Conservation (phyloP, 2,113 vertebrate genomes). For the Sphyrna mokarran region DNA sequence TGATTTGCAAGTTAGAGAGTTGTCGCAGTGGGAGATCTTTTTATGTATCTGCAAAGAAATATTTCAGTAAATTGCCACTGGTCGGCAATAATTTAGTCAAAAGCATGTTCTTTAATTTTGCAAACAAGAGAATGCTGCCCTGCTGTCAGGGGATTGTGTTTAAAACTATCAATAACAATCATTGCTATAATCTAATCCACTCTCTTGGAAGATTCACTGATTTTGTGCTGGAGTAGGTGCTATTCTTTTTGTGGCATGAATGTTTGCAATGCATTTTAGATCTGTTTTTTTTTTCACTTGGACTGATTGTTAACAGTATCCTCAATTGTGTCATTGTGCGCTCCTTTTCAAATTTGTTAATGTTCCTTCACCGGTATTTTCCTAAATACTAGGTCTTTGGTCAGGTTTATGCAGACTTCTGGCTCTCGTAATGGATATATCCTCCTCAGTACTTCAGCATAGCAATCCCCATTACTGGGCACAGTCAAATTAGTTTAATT, state of each 20-base stretch:
- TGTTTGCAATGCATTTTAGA: not conserved
- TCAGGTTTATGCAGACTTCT: not conserved
- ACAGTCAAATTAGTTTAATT: not conserved
- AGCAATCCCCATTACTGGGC: not conserved
- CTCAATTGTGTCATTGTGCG: not conserved
- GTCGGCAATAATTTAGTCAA: not conserved
- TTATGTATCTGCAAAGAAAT: not conserved
- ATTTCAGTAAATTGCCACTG: not conserved
- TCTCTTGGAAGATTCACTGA: not conserved
- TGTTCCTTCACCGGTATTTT: not conserved
- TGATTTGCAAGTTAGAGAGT: not conserved
- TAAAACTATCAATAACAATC: not conserved
- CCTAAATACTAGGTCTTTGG: not conserved
- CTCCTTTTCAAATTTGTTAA: not conserved
- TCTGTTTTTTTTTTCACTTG: not conserved
- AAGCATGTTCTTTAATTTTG: not conserved
- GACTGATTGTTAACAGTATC: not conserved
- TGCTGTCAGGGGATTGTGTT: not conserved
- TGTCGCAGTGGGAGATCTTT: not conserved
- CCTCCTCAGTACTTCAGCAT: not conserved
- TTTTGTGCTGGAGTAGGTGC: not conserved
- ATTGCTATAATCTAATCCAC: not conserved
- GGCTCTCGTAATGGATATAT: not conserved
- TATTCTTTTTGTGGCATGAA: not conserved
- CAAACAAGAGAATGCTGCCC: not conserved